Evolutionary conservation across 2,113 vertebrate genomes (phyloP).

Genomic region (Onychostoma macrolepis): DNA sequence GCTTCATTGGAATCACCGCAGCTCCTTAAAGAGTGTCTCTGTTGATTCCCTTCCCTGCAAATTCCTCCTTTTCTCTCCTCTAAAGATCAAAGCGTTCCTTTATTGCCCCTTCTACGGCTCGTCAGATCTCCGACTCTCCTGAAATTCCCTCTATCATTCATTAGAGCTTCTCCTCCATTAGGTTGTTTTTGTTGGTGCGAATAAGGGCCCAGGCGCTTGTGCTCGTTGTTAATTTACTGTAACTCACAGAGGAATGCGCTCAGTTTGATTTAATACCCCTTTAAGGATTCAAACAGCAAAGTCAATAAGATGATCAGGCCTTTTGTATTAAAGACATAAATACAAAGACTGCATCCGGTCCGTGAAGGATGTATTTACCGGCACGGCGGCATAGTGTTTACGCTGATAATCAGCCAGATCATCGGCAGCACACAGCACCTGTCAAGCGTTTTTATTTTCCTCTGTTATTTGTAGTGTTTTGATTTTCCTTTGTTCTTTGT

Average conservation of each 20-base stretch:
- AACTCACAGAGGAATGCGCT: conserved; percentile 69
- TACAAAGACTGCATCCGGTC: conserved; percentile 59
- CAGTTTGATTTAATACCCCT: conserved; percentile 71
- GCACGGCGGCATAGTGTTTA: conserved; percentile 56
- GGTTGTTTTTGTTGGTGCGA: conserved; percentile 15
- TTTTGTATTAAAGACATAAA: conserved; percentile 78
- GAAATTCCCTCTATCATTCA: conserved; percentile 70
- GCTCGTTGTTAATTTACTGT: conserved; percentile 70
- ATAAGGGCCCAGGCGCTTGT: neutral
- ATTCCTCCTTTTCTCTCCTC: conserved; percentile 55
- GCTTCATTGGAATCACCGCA: neutral
- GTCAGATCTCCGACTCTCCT: conserved; percentile 51
- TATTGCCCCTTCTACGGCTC: conserved; percentile 62
- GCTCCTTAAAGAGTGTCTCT: conserved; percentile 26
- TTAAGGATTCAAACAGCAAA: conserved; percentile 67
- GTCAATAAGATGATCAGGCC: conserved; percentile 72
- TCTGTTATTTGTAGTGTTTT: conserved; percentile 41
- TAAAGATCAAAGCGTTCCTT: conserved; percentile 67
- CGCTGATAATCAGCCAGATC: conserved; percentile 64
- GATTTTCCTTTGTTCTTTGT: conserved; percentile 36
- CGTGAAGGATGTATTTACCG: conserved; percentile 64
- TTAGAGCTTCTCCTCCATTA: conserved; percentile 56
- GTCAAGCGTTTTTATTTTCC: conserved; percentile 37
- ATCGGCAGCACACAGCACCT: conserved; percentile 39
- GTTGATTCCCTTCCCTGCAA: conserved; percentile 48